These are phyloP conservation scores for Phenganax stokvisi DNA, from an alignment of 92 coral and sea anemone species.

Conservation along the genomic window DNA sequence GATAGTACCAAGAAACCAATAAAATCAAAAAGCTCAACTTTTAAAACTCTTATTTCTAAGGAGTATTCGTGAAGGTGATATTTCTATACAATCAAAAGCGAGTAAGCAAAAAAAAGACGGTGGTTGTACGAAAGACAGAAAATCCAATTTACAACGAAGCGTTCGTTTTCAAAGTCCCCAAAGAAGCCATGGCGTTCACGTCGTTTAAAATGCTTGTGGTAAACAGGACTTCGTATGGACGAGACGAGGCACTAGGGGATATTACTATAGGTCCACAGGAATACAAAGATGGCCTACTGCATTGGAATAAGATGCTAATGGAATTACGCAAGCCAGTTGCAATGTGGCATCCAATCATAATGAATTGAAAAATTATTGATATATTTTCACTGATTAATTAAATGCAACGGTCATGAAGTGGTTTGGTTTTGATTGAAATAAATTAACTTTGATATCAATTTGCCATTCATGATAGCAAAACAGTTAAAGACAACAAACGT, in stretches of 20 bases:
- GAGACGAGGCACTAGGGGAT: conserved; percentile 83
- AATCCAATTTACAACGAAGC: conserved; percentile 99
- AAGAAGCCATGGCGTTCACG: conserved; percentile 68
- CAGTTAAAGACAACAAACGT: no score
- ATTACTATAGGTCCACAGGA: conserved; percentile 80
- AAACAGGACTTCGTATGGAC: conserved; percentile 86
- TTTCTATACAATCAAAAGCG: conserved; percentile 76
- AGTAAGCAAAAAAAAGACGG: conserved; percentile 83
- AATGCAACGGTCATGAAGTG: not conserved
- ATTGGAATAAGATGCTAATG: conserved; percentile 96
- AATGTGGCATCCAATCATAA: conserved; percentile 94
- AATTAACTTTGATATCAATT: no score
- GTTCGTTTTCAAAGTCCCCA: conserved; percentile 92
- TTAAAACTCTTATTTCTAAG: conserved; percentile 26
- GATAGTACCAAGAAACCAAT: no score
- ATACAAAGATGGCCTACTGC: conserved; percentile 81
- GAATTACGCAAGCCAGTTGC: conserved; percentile 88
- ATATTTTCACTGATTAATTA: not conserved
- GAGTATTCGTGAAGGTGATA: conserved; percentile 77
- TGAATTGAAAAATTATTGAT: conserved; percentile 5
- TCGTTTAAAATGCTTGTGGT: conserved; percentile 73
- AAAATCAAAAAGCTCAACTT: not conserved
- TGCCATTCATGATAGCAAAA: no score
- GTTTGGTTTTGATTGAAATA: not conserved
- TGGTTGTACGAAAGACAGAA: conserved; percentile 77